Base-by-base conservation (phyloP, 2,888 invertebrate species). In the Drosophila buzzatii region DNA sequence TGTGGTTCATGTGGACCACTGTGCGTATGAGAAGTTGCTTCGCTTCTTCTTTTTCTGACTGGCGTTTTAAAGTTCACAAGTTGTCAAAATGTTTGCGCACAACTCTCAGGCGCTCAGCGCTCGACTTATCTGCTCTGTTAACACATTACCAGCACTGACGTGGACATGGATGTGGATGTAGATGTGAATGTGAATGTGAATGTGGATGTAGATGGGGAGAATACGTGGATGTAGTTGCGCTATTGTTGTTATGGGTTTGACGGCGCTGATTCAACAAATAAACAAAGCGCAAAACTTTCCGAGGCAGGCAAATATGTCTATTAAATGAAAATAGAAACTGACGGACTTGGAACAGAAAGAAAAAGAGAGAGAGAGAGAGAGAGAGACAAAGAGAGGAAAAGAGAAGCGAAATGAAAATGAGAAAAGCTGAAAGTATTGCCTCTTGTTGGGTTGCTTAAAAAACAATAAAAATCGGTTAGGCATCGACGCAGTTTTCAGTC, bases 31-130 rank as follows among this genome's bases (percentile, higher is more conserved):
- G 47, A 41, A 31, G 39, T 33, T 20, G 44, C 10, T 9, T 20
- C 16, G 27, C 27, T 27, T 27, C 27, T 37, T 35, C 31, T 44
- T 20, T 42, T 33, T 44, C 47, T 51, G n/a, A 58, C 66, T 88
- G 73, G 75, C 82, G 71, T 81, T 81, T 75, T 67, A 85, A 83
- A 84, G 81, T 85, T 90, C 91, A 90, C 91, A 91, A 90, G 81
- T 90, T 91, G 91, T 90, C 90, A 90, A 90, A 89, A 90, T 85
- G 86, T 90, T 86, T 89, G 82, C 70, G 69, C 73, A 70, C 69
- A 76, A 84, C 71, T 82, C 77, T 69, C 72, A 62, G 68, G 52
- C 64, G 56, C 56, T 69, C 61, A 59, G 63, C 39, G 39, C 61
- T 72, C 55, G 68, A 81, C 68, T 82, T 87, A 84, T 89, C 89